Base-by-base conservation (phyloP, 2,113 vertebrate species). In the Phalacrocorax pelagicus region DNA sequence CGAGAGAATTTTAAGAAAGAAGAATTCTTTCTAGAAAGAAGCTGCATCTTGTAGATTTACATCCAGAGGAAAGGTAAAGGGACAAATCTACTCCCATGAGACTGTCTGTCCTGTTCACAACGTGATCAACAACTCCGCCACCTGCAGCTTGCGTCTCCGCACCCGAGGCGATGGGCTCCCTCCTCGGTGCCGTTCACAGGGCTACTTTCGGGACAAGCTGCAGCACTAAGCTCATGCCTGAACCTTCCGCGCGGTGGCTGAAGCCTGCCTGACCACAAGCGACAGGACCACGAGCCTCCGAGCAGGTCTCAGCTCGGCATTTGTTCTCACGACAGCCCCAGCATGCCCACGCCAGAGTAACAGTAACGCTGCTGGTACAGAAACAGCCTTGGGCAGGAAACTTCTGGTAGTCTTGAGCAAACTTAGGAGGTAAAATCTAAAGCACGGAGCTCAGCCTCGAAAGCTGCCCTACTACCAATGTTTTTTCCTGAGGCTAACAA, bases 161-260 rank as follows among this genome's bases (percentile, higher is more conserved):
- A 1, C 44, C 24, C 1, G 0, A 19, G 22, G 34, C 5, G 0
- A 44, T 5, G 10, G 40, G 54, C 14, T 34, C 7, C 14, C 40
- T 19, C 24, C 44, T 30, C 3, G 0, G 47, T 14, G 15, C 49
- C 21, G 9, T 10, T 15, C n/a, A 5, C 52, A 30, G 27, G 65
- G 44, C 36, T 38, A 9, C 24, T 49, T 21, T 30, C 0, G 1
- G 47, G 54, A 40, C 30, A 30, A 62, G 40, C 32, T 0, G 0
- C 32, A 17, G 32, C 36, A 29, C 18, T 3, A 22, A 11, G 38
- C 10, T 71, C 52, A 54, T 2, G 2, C 42, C 42, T 21, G 51
- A 30, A 24, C 42, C 34, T 46, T 9, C 21, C 7, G n/a, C 9
- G 1, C 0, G 1, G 27, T 2, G 1, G 36, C 44, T 38, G 12